Conservation (phyloP, 2,797 vertebrate species). For the Perodicticus potto region DNA sequence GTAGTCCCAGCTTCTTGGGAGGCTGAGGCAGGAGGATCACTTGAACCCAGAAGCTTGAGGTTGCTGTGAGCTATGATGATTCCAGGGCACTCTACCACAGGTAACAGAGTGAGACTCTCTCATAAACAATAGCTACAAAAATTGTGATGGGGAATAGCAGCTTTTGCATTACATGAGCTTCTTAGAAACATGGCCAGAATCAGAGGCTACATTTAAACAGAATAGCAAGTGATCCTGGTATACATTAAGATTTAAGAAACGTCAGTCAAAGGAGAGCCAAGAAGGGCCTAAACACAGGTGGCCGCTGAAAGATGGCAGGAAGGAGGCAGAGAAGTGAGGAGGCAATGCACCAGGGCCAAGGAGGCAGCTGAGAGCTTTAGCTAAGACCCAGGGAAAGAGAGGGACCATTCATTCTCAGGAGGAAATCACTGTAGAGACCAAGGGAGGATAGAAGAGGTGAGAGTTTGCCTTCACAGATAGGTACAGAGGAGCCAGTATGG, state of each 20-base stretch:
- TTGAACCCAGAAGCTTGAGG: too few species aligned
- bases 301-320: not conserved
- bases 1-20: too few species aligned
- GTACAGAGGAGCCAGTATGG: not conserved
- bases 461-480: not conserved
- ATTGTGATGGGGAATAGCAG: not conserved
- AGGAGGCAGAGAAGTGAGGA: not conserved
- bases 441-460: not conserved
- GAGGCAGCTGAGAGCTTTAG: not conserved
- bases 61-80: too few species aligned
- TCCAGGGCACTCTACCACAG: too few species aligned
- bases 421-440: not conserved
- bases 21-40: too few species aligned
- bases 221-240: not conserved
- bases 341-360: fast-evolving
- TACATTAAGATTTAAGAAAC: not conserved
- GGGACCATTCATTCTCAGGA: not conserved
- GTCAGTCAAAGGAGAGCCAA: not conserved
- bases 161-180: not conserved
- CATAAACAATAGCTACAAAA: too few species aligned
- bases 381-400: not conserved
- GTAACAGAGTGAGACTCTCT: too few species aligned
- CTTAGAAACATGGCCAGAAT: not conserved
- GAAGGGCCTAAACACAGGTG: not conserved
- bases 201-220: not conserved